Percentiles rank a stretch among this genome's conserved stretches.
phyloP scores from a whole-genome alignment of 2,888 invertebrate genomes.

The Myathropa florea region DNA sequence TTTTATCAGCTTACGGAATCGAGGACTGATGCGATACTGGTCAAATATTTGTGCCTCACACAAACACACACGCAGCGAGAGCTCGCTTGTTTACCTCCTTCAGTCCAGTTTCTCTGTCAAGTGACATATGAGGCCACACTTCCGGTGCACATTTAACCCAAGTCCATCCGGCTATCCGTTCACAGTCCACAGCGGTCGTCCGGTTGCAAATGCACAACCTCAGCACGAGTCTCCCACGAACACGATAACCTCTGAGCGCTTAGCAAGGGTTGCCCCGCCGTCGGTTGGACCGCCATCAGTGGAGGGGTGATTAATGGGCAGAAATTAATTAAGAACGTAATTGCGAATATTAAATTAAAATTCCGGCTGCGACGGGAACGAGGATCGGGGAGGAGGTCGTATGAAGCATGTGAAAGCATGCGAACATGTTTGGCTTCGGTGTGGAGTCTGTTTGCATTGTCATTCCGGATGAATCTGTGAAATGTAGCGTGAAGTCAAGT shows the following conservation, averaged over 20 bases:
- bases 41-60: slow-evolving; percentile 47
- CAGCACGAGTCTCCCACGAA: slow-evolving; percentile 1
- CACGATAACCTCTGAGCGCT: slow-evolving; percentile 17
- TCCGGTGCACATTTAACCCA: slow-evolving; percentile 51
- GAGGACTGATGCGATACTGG: slow-evolving; percentile 39
- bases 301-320: slow-evolving; percentile 38
- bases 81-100: slow-evolving; percentile 15
- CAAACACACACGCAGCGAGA: neutral
- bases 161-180: slow-evolving; percentile 37
- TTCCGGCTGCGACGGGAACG: neutral
- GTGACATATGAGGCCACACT: slow-evolving; percentile 42
- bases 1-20: slow-evolving; percentile 29
- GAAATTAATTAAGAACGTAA: slow-evolving; percentile 61
- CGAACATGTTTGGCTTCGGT: slow-evolving; percentile 51
- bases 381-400: too few species aligned
- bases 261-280: slow-evolving; percentile 36
- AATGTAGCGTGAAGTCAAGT: slow-evolving; percentile 37
- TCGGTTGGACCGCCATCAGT: neutral
- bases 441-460: slow-evolving; percentile 53
- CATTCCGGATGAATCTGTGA: slow-evolving; percentile 24
- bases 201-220: slow-evolving; percentile 42
- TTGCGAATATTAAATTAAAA: slow-evolving; percentile 65
- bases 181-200: slow-evolving; percentile 25
- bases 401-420: slow-evolving; percentile 28
- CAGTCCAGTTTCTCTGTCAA: neutral